Evolutionary conservation across 2,797 vertebrate species (phyloP), one percentile per base, ranked within the genome.

Genomic region (Craterocephalus amniculus): DNA sequence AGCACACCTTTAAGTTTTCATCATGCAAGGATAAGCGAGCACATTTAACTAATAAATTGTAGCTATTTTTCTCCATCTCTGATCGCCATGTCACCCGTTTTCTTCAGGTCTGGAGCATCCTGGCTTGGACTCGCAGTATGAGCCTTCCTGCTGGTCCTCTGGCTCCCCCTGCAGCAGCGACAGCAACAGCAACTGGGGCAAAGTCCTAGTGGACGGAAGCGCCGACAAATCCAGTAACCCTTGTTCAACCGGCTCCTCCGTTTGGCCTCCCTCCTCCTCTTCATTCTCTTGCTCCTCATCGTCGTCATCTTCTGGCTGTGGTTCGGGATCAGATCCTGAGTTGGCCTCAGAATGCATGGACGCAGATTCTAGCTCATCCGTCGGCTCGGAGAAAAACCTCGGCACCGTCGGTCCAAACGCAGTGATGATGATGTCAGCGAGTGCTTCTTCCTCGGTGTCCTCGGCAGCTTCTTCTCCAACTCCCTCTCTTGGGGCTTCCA

Each of bases 291-390:
- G 88, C 76, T 93, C 92, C 61, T 90, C 88, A 0, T 91, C 90
- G 22, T 93, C 92, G 49, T 92, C 91, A 38, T 93, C 91, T 12
- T 93, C 91, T 67, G 91, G 91, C 78, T 93, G 91, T 43, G 91
- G 91, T 38, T 91, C 91, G 31, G 95, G 96, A 90, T 97, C 95
- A 88, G 96, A 98, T 91, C 94, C 95, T 7, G 97, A 99, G 93
- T 89, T 96, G 87, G 94, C 95, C 78, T 95, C 96, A 94, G 96
- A 98, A 97, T 97, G 97, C 94, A 94, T 96, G 95, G 97, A 97
- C 74, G 95, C 96, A 92, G 97, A 99, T 92, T 97, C 96, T 89
- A 94, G 94, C 93, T 97, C 95, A 81, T 96, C 95, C 86, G 94
- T 95, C 22, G 95, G 96, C 84, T 96, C 97, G 1, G 97, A 98